These are phyloP conservation scores for Drosophila varians DNA, from an alignment of 1,140 invertebrate genomes.

Conservation along the genomic window DNA sequence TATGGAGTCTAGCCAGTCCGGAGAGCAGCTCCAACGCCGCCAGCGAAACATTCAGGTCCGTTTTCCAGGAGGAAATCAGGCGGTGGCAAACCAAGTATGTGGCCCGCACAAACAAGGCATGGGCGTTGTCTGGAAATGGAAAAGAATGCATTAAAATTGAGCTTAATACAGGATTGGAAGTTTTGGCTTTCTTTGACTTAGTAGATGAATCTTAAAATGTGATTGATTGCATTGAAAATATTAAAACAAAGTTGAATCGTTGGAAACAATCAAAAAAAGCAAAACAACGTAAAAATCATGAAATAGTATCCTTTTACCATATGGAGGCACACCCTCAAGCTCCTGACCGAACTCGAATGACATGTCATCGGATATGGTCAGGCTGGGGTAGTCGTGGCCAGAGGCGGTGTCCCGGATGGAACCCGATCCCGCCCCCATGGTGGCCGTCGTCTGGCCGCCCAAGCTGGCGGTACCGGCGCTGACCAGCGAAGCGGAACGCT, in stretches of 20 bases:
- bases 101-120: slow-evolving; percentile 93
- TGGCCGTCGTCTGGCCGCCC: slow-evolving; percentile 69
- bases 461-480: slow-evolving; percentile 76
- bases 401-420: slow-evolving; percentile 70
- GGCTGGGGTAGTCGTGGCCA: slow-evolving; percentile 78
- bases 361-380: slow-evolving; percentile 81
- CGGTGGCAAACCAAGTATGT: slow-evolving; percentile 97
- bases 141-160: not conserved
- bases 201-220: not conserved
- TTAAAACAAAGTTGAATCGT: too few relatives aligned
- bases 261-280: slow-evolving; percentile 1
- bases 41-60: slow-evolving; percentile 96
- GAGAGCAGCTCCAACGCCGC: slow-evolving; percentile 96
- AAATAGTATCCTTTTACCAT: slow-evolving; percentile 77
- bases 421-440: slow-evolving; percentile 44
- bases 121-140: slow-evolving; percentile 74
- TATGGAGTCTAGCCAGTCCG: slow-evolving; percentile 93
- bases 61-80: slow-evolving; percentile 97
- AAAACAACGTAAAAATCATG: too few relatives aligned
- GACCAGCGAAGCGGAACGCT: slow-evolving; percentile 78
- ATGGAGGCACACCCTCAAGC: slow-evolving; percentile 70
- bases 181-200: not conserved
- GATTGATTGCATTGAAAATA: not conserved
- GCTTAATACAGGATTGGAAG: not conserved
- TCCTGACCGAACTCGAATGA: slow-evolving; percentile 79